A percentile compares a stretch with the other conserved stretches of the same genome.
Evolutionary conservation across 2,888 invertebrate genomes (phyloP).

Genomic region (Iphiclides podalirius): DNA sequence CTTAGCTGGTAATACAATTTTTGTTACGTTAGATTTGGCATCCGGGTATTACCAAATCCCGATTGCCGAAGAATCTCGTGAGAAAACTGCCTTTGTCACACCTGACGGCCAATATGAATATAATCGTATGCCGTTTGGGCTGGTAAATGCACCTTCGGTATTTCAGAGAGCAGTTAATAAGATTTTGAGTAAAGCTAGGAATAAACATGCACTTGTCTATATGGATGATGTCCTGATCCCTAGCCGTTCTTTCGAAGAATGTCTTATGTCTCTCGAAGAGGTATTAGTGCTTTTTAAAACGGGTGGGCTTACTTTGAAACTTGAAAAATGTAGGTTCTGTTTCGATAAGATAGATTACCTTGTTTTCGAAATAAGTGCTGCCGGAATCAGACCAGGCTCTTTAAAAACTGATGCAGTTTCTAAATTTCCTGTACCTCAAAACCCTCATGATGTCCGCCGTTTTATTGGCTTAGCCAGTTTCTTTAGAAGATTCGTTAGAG

Average conservation of each 20-base stretch:
- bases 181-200: too few relatives aligned
- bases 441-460: slow-evolving; percentile 14
- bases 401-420: slow-evolving; percentile 16
- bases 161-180: slow-evolving; percentile 35
- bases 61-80: slow-evolving; percentile 37
- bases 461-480: slow-evolving; percentile 21
- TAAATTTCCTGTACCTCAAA: slow-evolving; percentile 12
- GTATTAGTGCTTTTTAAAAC: slow-evolving; percentile 24
- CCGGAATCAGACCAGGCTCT: slow-evolving; percentile 16
- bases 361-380: slow-evolving; percentile 17
- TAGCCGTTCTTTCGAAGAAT: slow-evolving; percentile 18
- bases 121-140: slow-evolving; percentile 47
- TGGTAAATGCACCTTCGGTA: slow-evolving; percentile 45
- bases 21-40: slow-evolving; percentile 26
- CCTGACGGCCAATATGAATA: slow-evolving; percentile 48
- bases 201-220: slow-evolving; percentile 11
- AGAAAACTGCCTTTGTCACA: slow-evolving; percentile 47
- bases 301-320: slow-evolving; percentile 20
- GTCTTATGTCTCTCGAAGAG: slow-evolving; percentile 16
- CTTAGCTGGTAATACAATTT: slow-evolving; percentile 21
- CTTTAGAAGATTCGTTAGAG: slow-evolving; percentile 22
- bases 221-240: slow-evolving; percentile 30
- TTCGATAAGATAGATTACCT: slow-evolving; percentile 16
- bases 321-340: slow-evolving; percentile 23
- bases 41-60: slow-evolving; percentile 31